Conservation (phyloP, 2,888 invertebrate species). For the Meganola albula region DNA sequence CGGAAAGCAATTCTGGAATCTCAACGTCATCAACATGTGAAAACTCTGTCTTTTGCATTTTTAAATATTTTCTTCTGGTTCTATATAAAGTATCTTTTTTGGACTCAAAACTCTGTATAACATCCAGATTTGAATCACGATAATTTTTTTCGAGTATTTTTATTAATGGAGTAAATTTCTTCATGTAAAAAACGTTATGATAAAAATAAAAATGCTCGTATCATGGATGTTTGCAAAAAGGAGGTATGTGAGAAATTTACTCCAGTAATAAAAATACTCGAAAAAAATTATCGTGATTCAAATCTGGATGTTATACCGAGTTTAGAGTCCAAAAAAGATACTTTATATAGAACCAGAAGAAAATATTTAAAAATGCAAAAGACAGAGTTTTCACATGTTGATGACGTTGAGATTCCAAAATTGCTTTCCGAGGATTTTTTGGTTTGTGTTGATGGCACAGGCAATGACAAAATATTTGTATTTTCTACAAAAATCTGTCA, state of each 20-base stretch:
- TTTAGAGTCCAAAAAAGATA: conserved; percentile 8
- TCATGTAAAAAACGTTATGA: too few relatives aligned
- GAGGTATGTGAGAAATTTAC: too few relatives aligned
- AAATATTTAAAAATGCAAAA: conserved; percentile 4
- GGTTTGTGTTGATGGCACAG: conserved; percentile 7
- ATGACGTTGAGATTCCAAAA: conserved; percentile 5
- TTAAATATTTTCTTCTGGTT: conserved; percentile 1
- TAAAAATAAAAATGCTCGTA: too few relatives aligned
- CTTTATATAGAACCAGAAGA: conserved; percentile 2
- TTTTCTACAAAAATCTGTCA: conserved; percentile 1
- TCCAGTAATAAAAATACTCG: too few relatives aligned
- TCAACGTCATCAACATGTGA: conserved; percentile 9
- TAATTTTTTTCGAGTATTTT: too few relatives aligned
- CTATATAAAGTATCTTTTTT: conserved; percentile 5
- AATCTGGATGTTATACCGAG: too few relatives aligned
- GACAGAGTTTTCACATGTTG: conserved; percentile 10
- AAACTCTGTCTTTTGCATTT: conserved; percentile 7
- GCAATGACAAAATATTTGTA: conserved; percentile 6
- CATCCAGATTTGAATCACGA: too few relatives aligned
- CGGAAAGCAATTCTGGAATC: conserved; percentile 2
- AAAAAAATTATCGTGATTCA: too few relatives aligned
- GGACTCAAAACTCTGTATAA: too few relatives aligned
- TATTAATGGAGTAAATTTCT: too few relatives aligned
- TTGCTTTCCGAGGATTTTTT: conserved; percentile 2
- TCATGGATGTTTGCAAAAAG: too few relatives aligned